Percentiles rank a stretch among this genome's conserved stretches.
These are phyloP conservation scores for Laticauda laticaudata DNA, from an alignment of 2,113 vertebrate species.

Conservation along the genomic window DNA sequence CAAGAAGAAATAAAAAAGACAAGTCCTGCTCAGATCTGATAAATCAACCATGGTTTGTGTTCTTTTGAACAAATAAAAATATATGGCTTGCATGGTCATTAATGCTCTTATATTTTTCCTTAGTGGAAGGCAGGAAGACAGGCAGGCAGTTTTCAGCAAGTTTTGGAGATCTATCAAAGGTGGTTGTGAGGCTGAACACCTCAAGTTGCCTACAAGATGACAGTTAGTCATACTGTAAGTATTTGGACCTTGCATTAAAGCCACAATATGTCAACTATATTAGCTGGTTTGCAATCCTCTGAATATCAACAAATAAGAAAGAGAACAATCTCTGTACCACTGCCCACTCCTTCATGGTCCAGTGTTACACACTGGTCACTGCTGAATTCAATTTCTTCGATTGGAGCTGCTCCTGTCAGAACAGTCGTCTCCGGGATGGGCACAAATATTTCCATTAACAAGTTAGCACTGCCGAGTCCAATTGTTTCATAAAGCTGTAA, in stretches of 20 bases:
- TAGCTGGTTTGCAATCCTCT: not conserved
- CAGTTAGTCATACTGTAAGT: not conserved
- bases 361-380: constrained; percentile 84
- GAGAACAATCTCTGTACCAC: constrained; percentile 73
- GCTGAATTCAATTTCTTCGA: constrained; percentile 92
- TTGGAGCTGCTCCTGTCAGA: constrained; percentile 76
- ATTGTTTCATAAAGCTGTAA: constrained; percentile 84
- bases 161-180: not conserved
- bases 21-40: not conserved
- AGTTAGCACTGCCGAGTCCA: constrained; percentile 70
- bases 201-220: not conserved
- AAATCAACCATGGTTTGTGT: not conserved
- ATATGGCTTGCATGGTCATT: not conserved
- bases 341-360: constrained; percentile 94
- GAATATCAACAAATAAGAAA: not conserved
- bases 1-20: not conserved
- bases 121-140: not conserved
- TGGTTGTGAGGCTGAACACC: not conserved
- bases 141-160: not conserved
- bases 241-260: not conserved
- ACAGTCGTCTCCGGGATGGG: constrained; percentile 85
- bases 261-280: not conserved
- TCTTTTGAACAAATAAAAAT: not conserved
- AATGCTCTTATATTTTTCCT: not conserved
- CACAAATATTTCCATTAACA: constrained; percentile 86